phyloP scores from a whole-genome alignment of 1,140 invertebrate species.

The Papilio machaon region DNA sequence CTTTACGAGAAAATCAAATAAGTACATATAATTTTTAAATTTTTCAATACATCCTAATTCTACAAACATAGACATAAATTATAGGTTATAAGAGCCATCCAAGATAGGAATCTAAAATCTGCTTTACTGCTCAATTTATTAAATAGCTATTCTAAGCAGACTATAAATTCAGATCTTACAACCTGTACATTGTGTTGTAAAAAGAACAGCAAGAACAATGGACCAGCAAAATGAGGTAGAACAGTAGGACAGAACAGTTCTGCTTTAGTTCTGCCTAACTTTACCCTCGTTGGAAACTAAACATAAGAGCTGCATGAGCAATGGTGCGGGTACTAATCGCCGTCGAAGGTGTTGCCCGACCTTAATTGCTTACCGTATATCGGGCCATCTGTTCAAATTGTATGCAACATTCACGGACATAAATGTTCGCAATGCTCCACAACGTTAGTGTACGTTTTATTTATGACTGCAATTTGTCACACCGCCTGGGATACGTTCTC shows the following conservation, averaged over 20 bases:
- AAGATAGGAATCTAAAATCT: background rate
- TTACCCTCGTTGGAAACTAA: background rate
- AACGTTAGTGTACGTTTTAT: conserved; percentile 31
- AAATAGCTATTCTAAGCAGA: too few relatives aligned
- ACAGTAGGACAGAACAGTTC: background rate
- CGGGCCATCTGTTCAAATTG: conserved; percentile 34
- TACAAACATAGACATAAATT: too few relatives aligned
- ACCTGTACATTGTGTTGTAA: background rate
- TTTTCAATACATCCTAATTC: background rate
- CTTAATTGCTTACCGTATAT: conserved; percentile 32
- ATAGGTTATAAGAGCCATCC: background rate
- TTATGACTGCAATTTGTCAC: conserved; percentile 33
- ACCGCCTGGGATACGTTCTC: conserved; percentile 24
- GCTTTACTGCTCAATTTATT: background rate
- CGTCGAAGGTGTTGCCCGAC: conserved; percentile 31
- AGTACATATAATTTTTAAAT: background rate
- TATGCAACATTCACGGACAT: conserved; percentile 30
- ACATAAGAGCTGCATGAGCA: background rate
- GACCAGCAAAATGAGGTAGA: background rate
- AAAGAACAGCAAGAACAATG: background rate
- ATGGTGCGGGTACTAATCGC: conserved; percentile 24
- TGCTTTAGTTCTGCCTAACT: background rate
- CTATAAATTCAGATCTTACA: background rate
- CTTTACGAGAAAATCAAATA: background rate
- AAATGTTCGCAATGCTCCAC: conserved; percentile 34